Percentiles rank a stretch among this genome's conserved stretches.
Conservation (phyloP, 2,888 invertebrate species). For the Deroplatys truncata region DNA sequence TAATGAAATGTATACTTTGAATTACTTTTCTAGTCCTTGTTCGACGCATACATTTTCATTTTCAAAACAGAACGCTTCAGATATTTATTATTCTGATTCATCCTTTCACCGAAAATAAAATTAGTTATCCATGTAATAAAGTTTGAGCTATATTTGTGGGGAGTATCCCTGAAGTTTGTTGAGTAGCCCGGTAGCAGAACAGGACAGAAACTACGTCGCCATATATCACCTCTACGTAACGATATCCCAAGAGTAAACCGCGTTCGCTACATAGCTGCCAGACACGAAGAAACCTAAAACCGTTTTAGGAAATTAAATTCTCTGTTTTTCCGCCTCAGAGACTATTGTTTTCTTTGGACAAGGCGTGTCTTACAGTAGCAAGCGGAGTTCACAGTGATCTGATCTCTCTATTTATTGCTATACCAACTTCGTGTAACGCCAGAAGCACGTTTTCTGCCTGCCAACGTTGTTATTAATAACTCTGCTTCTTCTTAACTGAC, state of each 20-base stretch:
- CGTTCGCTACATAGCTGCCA: neutral
- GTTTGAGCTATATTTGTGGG: too few relatives aligned
- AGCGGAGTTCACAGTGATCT: neutral
- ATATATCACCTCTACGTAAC: neutral
- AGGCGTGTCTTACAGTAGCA: neutral
- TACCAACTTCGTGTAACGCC: neutral
- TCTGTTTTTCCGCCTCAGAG: neutral
- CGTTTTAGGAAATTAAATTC: neutral
- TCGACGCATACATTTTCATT: too few relatives aligned
- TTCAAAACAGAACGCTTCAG: too few relatives aligned
- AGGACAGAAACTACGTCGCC: neutral
- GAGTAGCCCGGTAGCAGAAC: neutral
- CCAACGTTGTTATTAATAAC: neutral
- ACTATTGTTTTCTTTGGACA: neutral
- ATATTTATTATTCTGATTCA: too few relatives aligned
- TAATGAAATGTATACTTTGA: too few relatives aligned
- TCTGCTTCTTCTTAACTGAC: neutral
- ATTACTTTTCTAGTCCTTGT: too few relatives aligned
- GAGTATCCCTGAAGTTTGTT: too few relatives aligned
- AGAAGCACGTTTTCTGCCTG: neutral
- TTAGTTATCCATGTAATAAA: too few relatives aligned
- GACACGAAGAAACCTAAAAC: neutral
- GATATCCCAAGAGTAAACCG: neutral
- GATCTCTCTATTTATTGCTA: neutral
- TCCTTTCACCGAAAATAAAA: too few relatives aligned